A percentile compares a stretch with the other conserved stretches of the same genome.
Conservation (phyloP, 2,888 invertebrate genomes). For the Metellina segmentata region DNA sequence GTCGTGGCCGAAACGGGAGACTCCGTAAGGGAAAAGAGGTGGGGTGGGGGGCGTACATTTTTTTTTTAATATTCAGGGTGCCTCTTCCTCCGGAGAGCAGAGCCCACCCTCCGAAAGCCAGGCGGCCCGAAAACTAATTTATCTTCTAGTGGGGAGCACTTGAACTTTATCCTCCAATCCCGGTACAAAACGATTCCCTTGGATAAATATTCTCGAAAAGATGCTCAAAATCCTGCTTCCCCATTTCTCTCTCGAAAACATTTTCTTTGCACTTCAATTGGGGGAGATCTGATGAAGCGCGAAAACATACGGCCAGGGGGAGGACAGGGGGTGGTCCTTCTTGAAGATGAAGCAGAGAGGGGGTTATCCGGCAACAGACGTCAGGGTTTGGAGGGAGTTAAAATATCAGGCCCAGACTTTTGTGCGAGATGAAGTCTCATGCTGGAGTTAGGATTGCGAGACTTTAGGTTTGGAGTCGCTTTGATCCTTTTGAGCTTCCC, state of each 20-base stretch:
- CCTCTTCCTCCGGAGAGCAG: not conserved
- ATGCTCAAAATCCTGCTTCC: constrained; percentile 62
- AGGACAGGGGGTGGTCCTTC: not conserved
- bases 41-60: not conserved
- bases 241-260: constrained; percentile 63
- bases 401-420: constrained; percentile 47
- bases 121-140: constrained; percentile 70
- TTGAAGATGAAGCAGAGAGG: not conserved
- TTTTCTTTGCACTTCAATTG: constrained; percentile 75
- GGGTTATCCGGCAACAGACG: not conserved
- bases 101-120: not conserved
- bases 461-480: too few relatives aligned
- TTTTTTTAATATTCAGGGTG: constrained; percentile 65
- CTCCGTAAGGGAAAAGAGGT: not conserved
- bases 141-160: constrained; percentile 70
- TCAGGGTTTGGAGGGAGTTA: constrained; percentile 49
- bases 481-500: too few relatives aligned
- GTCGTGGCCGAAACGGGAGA: not conserved
- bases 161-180: constrained; percentile 72
- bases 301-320: constrained; percentile 44
- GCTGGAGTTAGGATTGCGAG: not conserved
- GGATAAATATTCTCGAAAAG: constrained; percentile 73
- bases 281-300: constrained; percentile 62
- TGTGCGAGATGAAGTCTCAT: constrained; percentile 10
- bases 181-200: constrained; percentile 58